Percentiles rank a stretch among this genome's conserved stretches.
Evolutionary conservation across 2,888 invertebrate genomes (phyloP).

Genomic region (Rhamnusium bicolor): DNA sequence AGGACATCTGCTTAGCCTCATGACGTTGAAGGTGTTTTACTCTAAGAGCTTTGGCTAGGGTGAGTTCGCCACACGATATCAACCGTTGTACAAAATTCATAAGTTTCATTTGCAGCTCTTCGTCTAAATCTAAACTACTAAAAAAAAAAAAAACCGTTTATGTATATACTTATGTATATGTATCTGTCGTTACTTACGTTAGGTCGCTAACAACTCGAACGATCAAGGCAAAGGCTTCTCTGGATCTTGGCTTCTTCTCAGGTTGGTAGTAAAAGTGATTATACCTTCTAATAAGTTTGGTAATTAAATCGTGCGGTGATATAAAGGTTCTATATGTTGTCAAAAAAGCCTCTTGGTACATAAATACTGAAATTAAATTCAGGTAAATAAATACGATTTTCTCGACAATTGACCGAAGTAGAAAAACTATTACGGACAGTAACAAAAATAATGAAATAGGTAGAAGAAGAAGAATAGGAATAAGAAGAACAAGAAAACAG

Average conservation of each 20-base stretch:
- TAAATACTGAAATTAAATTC: constrained; percentile 81
- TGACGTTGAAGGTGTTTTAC: constrained; percentile 93
- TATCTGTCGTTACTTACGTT: constrained; percentile 80
- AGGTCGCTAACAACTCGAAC: constrained; percentile 96
- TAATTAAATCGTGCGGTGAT: constrained; percentile 87
- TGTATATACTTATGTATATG: not conserved
- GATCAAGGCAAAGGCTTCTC: constrained; percentile 92
- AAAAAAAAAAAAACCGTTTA: constrained; percentile 51
- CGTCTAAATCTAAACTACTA: constrained; percentile 89
- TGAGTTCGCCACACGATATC: constrained; percentile 92
- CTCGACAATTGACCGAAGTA: constrained; percentile 6
- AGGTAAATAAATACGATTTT: not conserved
- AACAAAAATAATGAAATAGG: not conserved
- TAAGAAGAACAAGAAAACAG: constrained; percentile 7
- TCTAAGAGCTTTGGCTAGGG: constrained; percentile 90
- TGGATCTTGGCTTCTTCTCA: constrained; percentile 83
- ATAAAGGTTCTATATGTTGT: constrained; percentile 98
- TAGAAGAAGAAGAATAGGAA: not conserved
- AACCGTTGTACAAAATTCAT: constrained; percentile 96
- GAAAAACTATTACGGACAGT: not conserved
- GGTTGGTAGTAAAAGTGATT: constrained; percentile 83
- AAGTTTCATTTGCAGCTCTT: constrained; percentile 84
- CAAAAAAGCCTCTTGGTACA: constrained; percentile 98
- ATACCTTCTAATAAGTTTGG: constrained; percentile 87
- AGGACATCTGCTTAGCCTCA: constrained; percentile 63